Evolutionary conservation across 2,888 invertebrate genomes (phyloP).

Genomic region (Cerceris ruficornis): DNA sequence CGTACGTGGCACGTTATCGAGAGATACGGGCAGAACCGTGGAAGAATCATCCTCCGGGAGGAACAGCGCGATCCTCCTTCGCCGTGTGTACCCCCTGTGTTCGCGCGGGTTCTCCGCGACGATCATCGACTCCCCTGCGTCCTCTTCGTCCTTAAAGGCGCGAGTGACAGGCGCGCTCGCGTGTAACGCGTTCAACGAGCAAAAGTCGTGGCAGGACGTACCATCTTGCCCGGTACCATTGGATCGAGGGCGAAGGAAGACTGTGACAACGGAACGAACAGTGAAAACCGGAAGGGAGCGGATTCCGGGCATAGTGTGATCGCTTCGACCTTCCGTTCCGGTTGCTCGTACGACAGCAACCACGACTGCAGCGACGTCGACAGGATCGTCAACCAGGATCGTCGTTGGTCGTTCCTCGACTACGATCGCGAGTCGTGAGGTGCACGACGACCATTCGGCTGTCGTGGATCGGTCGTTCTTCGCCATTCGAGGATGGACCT

Average conservation of each 20-base stretch:
- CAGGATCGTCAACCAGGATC: not conserved
- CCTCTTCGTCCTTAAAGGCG: constrained; percentile 33
- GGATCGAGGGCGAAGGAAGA: no score
- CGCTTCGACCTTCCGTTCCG: not conserved
- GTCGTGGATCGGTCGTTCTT: constrained; percentile 19
- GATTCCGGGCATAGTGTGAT: not conserved
- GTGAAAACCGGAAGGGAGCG: not conserved
- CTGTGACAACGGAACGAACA: constrained; percentile 1
- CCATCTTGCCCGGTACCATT: not conserved
- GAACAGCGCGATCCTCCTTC: not conserved
- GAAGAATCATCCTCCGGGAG: no score
- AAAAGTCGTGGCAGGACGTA: constrained; percentile 1
- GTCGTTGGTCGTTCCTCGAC: not conserved
- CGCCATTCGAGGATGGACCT: constrained; percentile 64
- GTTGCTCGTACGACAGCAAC: not conserved
- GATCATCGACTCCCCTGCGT: constrained; percentile 4
- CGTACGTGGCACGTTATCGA: constrained; percentile 22
- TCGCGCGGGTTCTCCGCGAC: constrained; percentile 8
- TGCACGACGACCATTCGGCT: constrained; percentile 2
- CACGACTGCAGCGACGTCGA: constrained; percentile 2
- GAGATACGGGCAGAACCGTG: no score
- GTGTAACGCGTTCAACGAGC: not conserved
- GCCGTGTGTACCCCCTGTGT: constrained; percentile 15
- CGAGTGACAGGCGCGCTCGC: constrained; percentile 33
- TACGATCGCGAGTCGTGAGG: not conserved